Evolutionary conservation across 2,888 invertebrate genomes (phyloP).

Genomic region (Vesta saturnalis): DNA sequence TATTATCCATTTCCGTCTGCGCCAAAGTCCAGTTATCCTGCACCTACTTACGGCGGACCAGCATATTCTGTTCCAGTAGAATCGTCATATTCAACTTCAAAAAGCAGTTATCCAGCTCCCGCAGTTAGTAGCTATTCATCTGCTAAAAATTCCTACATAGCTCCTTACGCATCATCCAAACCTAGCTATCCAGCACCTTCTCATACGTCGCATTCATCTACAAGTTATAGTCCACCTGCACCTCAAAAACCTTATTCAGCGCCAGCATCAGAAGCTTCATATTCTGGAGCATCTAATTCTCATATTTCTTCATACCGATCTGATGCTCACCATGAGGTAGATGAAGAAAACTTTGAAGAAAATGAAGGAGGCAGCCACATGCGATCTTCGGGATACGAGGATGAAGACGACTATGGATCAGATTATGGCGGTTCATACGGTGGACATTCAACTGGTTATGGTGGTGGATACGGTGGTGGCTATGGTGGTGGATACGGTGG

Average conservation of each 20-base stretch:
- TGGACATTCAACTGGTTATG: conserved; percentile 2
- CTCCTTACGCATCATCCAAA: background rate
- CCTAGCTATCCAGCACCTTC: conserved; percentile 1
- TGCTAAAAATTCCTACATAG: conserved; percentile 2
- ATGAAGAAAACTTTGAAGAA: conserved; percentile 5
- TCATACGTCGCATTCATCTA: background rate
- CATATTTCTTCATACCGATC: conserved; percentile 23
- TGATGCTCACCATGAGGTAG: conserved; percentile 32
- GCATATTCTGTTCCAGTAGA: conserved; percentile 20
- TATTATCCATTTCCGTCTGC: conserved; percentile 23
- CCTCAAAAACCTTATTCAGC: conserved; percentile 21
- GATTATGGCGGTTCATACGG: conserved; percentile 28
- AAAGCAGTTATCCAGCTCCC: conserved; percentile 34
- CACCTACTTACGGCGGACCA: conserved; percentile 22
- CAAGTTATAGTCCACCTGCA: conserved; percentile 5
- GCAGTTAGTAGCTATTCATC: conserved; percentile 39
- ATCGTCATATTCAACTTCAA: conserved; percentile 19
- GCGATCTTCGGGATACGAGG: conserved; percentile 42
- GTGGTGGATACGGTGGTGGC: conserved; percentile 10
- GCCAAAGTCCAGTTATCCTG: conserved; percentile 1
- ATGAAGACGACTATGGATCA: conserved; percentile 25
- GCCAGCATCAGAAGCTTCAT: conserved; percentile 23
- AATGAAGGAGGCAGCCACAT: conserved; percentile 19
- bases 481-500: conserved; percentile 22
- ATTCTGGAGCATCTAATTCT: conserved; percentile 2